Conservation (phyloP, 2,888 invertebrate species). For the Spatulosminthurus flaviceps region DNA sequence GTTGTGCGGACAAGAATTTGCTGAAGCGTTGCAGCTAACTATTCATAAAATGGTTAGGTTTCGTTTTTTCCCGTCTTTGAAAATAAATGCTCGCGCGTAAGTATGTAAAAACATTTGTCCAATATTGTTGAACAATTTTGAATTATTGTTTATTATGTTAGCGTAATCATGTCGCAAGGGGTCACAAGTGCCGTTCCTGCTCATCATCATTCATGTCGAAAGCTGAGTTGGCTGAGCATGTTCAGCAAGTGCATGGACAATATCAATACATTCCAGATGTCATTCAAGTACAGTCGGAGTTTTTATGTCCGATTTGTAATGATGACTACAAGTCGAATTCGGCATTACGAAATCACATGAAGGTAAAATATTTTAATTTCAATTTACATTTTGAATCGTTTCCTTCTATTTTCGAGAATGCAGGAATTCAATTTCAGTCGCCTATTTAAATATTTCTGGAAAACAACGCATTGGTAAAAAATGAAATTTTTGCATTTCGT, state of each 20-base stretch:
- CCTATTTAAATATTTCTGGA: too few relatives aligned
- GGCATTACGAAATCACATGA: not conserved
- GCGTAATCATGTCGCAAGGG: constrained; percentile 35
- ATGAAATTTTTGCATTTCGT: not conserved
- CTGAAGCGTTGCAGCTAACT: constrained; percentile 26
- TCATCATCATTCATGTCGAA: constrained; percentile 34
- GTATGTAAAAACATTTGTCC: too few relatives aligned
- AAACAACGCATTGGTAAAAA: not conserved
- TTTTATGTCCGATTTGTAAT: constrained; percentile 6
- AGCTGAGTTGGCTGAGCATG: constrained; percentile 14
- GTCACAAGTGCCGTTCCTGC: constrained; percentile 26
- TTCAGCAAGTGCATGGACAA: constrained; percentile 24
- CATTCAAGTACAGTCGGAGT: not conserved
- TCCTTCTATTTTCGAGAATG: too few relatives aligned
- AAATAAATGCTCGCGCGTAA: too few relatives aligned
- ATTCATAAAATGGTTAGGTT: constrained; percentile 43
- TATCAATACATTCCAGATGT: not conserved
- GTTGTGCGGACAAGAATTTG: constrained; percentile 31
- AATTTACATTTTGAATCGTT: not conserved
- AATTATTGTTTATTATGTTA: not conserved
- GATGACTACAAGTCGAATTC: constrained; percentile 10
- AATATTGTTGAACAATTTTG: too few relatives aligned
- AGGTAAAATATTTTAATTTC: constrained; percentile 20
- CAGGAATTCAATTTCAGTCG: too few relatives aligned
- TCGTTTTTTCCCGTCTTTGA: too few relatives aligned